These are phyloP conservation scores for Pangasius macronema DNA, from an alignment of 2,797 vertebrate genomes.

Conservation along the genomic window DNA sequence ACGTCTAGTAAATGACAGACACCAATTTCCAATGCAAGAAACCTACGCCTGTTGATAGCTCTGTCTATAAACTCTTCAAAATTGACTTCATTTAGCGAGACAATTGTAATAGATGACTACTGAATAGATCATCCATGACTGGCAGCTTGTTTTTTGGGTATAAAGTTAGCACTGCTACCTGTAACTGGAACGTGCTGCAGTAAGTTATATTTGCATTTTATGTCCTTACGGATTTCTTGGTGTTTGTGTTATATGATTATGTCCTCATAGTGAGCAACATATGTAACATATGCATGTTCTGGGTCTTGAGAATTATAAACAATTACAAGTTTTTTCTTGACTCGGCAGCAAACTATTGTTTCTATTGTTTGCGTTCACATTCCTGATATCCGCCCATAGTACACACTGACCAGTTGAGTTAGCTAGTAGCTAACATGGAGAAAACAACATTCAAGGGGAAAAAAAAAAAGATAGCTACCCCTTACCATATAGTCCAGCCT, in stretches of 20 bases:
- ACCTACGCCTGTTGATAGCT: too few species aligned
- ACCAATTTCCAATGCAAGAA: too few species aligned
- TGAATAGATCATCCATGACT: neutral
- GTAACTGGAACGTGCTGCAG: neutral
- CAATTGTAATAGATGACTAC: neutral
- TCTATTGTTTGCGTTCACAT: neutral
- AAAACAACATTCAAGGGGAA: neutral
- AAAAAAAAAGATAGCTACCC: neutral
- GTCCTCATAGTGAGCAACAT: neutral
- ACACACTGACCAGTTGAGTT: neutral
- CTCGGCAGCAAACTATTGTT: neutral
- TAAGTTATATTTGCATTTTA: neutral
- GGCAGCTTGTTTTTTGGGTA: neutral
- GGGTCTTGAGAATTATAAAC: neutral
- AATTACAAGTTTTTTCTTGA: neutral
- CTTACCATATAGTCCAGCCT: neutral
- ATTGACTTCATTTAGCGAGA: neutral
- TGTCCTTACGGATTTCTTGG: neutral
- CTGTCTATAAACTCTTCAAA: neutral
- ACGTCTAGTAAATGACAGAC: too few species aligned
- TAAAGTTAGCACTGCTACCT: neutral
- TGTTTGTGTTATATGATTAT: neutral
- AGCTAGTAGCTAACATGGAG: neutral
- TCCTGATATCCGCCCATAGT: neutral
- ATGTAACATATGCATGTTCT: neutral